phyloP scores from a whole-genome alignment of 1,140 invertebrate species.

The Cepaea nemoralis region DNA sequence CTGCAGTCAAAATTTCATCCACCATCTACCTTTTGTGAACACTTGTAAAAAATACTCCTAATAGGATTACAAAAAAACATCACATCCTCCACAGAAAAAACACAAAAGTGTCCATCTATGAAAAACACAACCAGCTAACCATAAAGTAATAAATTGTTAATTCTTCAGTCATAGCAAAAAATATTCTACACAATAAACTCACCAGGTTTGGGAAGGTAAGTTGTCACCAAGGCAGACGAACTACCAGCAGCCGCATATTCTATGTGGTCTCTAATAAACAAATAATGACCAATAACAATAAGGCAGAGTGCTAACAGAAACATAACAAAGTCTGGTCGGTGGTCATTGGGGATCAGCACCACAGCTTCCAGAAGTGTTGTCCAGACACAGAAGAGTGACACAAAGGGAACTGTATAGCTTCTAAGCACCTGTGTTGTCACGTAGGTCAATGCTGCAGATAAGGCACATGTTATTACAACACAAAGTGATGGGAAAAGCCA shows the following conservation, averaged over 20 bases:
- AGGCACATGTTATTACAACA: conserved; percentile 37
- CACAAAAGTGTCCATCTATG: too few species aligned
- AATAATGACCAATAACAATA: conserved; percentile 15
- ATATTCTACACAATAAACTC: too few species aligned
- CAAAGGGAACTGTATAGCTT: conserved; percentile 23
- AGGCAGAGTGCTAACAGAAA: neutral
- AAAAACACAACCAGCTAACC: too few species aligned
- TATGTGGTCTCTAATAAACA: conserved; percentile 10
- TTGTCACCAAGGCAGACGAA: neutral
- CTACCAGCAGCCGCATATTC: neutral
- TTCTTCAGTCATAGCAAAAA: too few species aligned
- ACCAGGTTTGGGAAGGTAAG: conserved; percentile 30
- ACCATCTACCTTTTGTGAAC: too few species aligned
- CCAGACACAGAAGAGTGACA: conserved; percentile 14
- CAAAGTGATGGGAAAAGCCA: conserved; percentile 44
- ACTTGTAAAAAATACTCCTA: too few species aligned
- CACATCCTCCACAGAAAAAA: too few species aligned
- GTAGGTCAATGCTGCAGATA: conserved; percentile 39
- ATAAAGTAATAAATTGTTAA: too few species aligned
- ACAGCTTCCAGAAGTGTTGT: conserved; percentile 40
- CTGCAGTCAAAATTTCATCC: too few species aligned
- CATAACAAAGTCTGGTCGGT: neutral
- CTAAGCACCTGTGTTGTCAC: conserved; percentile 41
- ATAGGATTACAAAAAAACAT: too few species aligned
- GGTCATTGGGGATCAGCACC: neutral